Evolutionary conservation across 2,888 invertebrate species (phyloP).

Genomic region (Fragum sueziense): DNA sequence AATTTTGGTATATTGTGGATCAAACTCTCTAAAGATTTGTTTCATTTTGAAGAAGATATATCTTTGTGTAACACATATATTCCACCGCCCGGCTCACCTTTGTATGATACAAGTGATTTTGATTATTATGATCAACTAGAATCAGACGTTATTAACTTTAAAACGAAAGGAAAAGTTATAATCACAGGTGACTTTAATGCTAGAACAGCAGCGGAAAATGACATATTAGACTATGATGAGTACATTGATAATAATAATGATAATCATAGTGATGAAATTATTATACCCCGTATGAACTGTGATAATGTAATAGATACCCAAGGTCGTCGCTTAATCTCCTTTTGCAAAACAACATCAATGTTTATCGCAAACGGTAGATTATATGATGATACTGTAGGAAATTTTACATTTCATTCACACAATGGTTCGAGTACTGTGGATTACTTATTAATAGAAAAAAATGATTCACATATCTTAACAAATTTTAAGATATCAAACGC

Average conservation of each 20-base stretch:
- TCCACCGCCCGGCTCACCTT: background rate
- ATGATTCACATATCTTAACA: background rate
- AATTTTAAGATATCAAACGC: background rate
- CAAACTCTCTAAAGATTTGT: background rate
- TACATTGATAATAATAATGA: background rate
- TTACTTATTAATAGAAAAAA: constrained; percentile 10
- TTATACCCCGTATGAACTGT: background rate
- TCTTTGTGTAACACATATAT: constrained; percentile 9
- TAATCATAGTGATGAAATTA: background rate
- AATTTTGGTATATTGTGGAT: constrained; percentile 14
- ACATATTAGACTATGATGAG: constrained; percentile 6
- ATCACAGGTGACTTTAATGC: background rate
- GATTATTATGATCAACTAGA: constrained; percentile 3
- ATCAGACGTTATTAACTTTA: background rate
- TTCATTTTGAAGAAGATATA: background rate
- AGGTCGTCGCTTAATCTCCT: background rate
- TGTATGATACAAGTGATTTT: background rate
- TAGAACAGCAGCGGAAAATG: background rate
- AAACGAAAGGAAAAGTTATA: background rate
- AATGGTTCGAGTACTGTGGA: constrained; percentile 7
- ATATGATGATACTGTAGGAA: background rate
- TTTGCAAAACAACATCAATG: background rate
- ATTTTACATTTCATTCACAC: background rate
- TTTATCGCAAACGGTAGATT: constrained; percentile 10
- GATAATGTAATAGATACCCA: constrained; percentile 16